These are phyloP conservation scores for Oxygymnocypris stewartii DNA, from an alignment of 2,113 vertebrate species.

Conservation along the genomic window DNA sequence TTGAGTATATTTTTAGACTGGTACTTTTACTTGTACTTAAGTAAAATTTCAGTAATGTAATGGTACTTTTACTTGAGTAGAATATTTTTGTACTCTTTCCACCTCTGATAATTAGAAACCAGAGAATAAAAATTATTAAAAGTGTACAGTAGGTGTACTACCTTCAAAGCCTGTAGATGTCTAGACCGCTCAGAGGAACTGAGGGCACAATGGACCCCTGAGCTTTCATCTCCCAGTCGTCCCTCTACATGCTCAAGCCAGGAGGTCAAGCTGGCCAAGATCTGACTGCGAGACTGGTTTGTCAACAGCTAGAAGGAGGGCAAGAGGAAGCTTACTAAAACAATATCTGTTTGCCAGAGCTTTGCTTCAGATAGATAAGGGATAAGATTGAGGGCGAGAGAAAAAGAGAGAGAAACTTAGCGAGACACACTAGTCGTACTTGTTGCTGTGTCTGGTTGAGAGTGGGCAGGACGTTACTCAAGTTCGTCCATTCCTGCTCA, in stretches of 20 bases:
- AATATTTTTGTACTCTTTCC: too few species aligned
- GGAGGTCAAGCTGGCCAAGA: constrained; percentile 79
- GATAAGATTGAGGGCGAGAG: neutral
- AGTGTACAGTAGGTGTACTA: constrained; percentile 49
- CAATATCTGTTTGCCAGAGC: neutral
- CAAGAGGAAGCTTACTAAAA: neutral
- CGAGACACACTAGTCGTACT: constrained; percentile 64
- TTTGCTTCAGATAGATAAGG: neutral
- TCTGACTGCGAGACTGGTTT: constrained; percentile 76
- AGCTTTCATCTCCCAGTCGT: constrained; percentile 58
- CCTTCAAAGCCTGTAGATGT: constrained; percentile 80
- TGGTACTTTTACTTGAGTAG: too few species aligned
- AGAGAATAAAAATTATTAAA: neutral
- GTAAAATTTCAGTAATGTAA: too few species aligned
- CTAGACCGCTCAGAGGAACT: constrained; percentile 67
- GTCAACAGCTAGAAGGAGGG: constrained; percentile 78
- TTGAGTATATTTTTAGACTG: too few species aligned
- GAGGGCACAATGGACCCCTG: constrained; percentile 49
- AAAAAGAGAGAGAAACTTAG: neutral
- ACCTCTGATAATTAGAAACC: neutral
- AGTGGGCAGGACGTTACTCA: constrained; percentile 76
- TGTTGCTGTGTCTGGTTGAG: constrained; percentile 84
- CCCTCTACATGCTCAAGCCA: constrained; percentile 77
- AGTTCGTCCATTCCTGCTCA: constrained; percentile 81
- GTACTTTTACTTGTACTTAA: too few species aligned